Conservation (phyloP, 2,888 invertebrate species). For the Sminthurinus aureus region DNA sequence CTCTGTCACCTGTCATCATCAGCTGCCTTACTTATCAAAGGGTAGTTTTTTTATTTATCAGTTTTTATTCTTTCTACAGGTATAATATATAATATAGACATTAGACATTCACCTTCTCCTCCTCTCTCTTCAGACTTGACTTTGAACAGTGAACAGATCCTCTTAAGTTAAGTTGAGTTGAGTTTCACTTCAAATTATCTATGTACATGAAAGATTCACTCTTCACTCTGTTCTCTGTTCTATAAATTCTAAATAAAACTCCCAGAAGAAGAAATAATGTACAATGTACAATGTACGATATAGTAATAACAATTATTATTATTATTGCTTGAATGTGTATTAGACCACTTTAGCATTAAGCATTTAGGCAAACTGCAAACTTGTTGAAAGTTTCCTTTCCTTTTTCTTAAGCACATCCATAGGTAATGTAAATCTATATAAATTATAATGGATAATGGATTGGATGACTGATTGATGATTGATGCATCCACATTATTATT, state of each 20-base stretch:
- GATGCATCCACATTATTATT: background rate
- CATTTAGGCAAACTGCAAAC: background rate
- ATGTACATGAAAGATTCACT: background rate
- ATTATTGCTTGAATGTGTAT: background rate
- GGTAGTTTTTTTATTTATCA: background rate
- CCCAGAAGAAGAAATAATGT: background rate
- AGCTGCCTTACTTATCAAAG: background rate
- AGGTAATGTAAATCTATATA: no score
- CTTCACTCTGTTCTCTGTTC: no score
- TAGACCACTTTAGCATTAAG: background rate
- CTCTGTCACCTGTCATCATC: constrained; percentile 25
- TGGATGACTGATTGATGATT: background rate
- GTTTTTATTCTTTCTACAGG: no score
- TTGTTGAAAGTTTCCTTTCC: background rate
- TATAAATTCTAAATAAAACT: no score
- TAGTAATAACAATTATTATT: background rate
- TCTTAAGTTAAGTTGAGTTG: constrained; percentile 12
- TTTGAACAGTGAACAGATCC: background rate
- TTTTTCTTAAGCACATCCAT: background rate
- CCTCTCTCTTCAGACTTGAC: no score
- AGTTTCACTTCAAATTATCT: background rate
- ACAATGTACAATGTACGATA: no score
- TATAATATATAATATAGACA: no score
- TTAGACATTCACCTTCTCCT: no score
- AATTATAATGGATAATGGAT: background rate